Base-by-base conservation (phyloP, 2,113 vertebrate genomes). In the Macquaria ambigua region DNA sequence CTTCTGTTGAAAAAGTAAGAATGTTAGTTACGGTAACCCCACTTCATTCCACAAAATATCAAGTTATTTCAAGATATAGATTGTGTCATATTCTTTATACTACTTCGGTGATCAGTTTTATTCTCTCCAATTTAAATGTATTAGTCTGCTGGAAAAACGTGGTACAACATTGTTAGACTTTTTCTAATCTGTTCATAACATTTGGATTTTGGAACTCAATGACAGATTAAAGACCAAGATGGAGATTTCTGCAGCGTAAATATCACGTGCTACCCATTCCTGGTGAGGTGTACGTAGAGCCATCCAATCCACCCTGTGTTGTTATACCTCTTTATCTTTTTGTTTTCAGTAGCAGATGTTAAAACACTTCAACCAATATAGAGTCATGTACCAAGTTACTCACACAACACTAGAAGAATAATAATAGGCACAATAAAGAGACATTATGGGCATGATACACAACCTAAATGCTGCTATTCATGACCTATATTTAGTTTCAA, bases 401-500 rank as follows among this genome's bases (percentile, higher is more conserved):
- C 77, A 52, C 34, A 88, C 10, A 77, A 75, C 63, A 79, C 66
- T 37, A 68, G 23, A 77, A 12, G 21, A 88, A 82, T 39, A 34
- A 34, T 34, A 34, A 34, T 34, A 3, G 4, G 39, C 34, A 79
- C 41, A 63, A 83, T 81, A 75, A 50, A 66, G 34, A 23, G 16
- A 61, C 10, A 12, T 85, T 77, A 76, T 52, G 61, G 71, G 64
- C 64, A 67, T 28, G 21, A 86, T 55, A 79, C 68, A 71, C 71
- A 68, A 76, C 25, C 75, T 55, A 50, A 86, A 86, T 71, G 28
- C 61, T 83, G 77, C 73, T 88, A 67, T 86, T 78, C 87, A 71
- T 77, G 64, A 73, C 71, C 90, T 94, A 94, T 94, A 93, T 95
- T 94, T 93, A 87, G 93, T 92, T 92, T 93, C 90, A 92, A 93